Evolutionary conservation across 1,140 invertebrate genomes (phyloP), one percentile per base, ranked within the genome.

Genomic region (Pogonognathellus flavescens): DNA sequence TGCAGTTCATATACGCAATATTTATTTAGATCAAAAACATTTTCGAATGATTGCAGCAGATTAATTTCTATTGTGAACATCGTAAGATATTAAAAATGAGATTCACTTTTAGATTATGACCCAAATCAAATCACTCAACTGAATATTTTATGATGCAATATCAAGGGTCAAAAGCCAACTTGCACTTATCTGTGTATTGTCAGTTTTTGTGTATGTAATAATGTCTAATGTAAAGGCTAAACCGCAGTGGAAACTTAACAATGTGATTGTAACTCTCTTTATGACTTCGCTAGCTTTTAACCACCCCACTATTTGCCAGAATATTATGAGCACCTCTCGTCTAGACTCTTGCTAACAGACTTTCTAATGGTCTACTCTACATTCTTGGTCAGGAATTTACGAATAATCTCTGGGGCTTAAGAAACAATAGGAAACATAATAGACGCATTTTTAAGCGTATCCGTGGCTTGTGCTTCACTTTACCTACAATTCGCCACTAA

Each of bases 91-190:
- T 25, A 66, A 41, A 25, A 66, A 66, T 66, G 62, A 76, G 41
- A 76, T 76, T 76, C 70, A 76, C 70, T 76, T 31, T 76, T 49
- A 76, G 70, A 76, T 70, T 76, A 76, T 76, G 70, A 76, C 70
- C 70, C 41, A 49, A 25, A 76, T 76, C 70, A 76, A 76, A 41
- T 76, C 70, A 50, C 41, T 41, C 5, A 72, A n/a, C 6, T 41
- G 41, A 76, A 76, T 41, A 49, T 49, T 76, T 76, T 76, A 76
- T 76, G 25, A 76, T 76, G 70, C 31, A 76, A 76, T 25, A n/a
- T 13, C 70, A 76, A 49, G 41, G 70, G 70, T 76, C 70, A 76
- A 50, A 76, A 76, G 70, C 41, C 70, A 76, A 76, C 70, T 76
- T 76, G 70, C 70, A 50, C 70, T 76, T 76, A 76, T 41, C 41